A percentile compares a stretch with the other conserved stretches of the same genome.
Conservation (phyloP, 2,888 invertebrate genomes). For the Lycophotia porphyrea region DNA sequence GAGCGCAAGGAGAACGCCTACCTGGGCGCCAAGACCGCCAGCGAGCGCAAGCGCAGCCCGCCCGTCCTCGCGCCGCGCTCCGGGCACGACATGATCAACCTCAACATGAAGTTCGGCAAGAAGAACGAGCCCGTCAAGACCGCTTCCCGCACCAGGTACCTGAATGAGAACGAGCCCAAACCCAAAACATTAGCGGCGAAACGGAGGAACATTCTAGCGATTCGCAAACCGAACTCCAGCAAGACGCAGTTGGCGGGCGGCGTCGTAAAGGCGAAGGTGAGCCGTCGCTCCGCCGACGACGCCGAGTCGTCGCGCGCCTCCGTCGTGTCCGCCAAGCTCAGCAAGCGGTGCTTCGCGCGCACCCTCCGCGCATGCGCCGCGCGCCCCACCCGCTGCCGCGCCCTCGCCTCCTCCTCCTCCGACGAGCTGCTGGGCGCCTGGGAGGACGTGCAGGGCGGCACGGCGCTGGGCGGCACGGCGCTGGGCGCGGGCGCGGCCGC, state of each 20-base stretch:
- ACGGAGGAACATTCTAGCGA: slow-evolving; percentile 83
- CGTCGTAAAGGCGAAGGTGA: slow-evolving; percentile 76
- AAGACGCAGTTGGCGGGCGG: slow-evolving; percentile 80
- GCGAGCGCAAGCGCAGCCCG: slow-evolving; percentile 75
- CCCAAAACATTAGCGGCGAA: slow-evolving; percentile 82
- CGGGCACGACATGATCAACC: slow-evolving; percentile 79
- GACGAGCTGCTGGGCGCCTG: slow-evolving; percentile 75
- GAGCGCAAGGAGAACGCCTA: slow-evolving; percentile 88
- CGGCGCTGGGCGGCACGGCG: slow-evolving; percentile 77
- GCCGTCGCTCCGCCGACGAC: slow-evolving; percentile 81
- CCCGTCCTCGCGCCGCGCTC: slow-evolving; percentile 77
- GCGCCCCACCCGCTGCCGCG: slow-evolving; percentile 68
- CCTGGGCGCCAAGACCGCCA: slow-evolving; percentile 80
- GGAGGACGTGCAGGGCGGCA: slow-evolving; percentile 80
- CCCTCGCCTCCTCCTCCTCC: slow-evolving; percentile 81
- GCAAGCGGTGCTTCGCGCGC: slow-evolving; percentile 81
- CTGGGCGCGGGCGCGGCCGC: slow-evolving; percentile 64
- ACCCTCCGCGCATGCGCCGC: slow-evolving; percentile 58
- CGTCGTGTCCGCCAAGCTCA: slow-evolving; percentile 73
- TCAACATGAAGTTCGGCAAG: slow-evolving; percentile 79
- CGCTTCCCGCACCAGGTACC: slow-evolving; percentile 77
- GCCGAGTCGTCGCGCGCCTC: slow-evolving; percentile 77
- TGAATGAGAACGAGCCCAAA: slow-evolving; percentile 83
- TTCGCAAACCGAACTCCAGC: slow-evolving; percentile 84
- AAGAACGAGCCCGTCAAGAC: slow-evolving; percentile 81